A percentile compares a stretch with the other conserved stretches of the same genome.
phyloP scores from a whole-genome alignment of 2,113 vertebrate genomes.

The Eulemur macaco region DNA sequence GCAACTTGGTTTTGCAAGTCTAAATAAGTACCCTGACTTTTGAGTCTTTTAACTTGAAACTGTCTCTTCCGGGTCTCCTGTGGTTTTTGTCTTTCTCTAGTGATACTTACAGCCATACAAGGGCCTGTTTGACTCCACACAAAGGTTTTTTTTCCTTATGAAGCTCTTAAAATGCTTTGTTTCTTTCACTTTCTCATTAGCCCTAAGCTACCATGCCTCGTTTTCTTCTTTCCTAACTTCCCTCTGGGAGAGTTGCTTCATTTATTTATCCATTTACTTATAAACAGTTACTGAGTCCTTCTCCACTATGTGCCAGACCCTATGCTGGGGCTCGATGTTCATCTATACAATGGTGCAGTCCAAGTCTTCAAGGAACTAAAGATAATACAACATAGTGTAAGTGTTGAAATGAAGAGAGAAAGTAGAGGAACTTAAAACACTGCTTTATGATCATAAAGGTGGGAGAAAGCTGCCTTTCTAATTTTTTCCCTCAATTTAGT shows the following conservation, averaged over 20 bases:
- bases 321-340: not conserved
- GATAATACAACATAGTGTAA: not conserved
- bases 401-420: constrained; percentile 31
- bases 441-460: not conserved
- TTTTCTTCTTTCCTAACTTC: constrained; percentile 22
- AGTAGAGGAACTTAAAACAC: not conserved
- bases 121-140: constrained; percentile 30
- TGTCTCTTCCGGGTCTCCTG: constrained; percentile 50
- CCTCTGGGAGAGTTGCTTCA: not conserved
- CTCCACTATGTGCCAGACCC: not conserved
- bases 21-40: constrained; percentile 55
- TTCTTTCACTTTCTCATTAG: constrained; percentile 64
- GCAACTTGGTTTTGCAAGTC: constrained; percentile 50
- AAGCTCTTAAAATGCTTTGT: constrained; percentile 27
- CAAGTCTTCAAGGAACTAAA: constrained; percentile 13
- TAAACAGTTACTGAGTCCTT: not conserved
- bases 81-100: constrained; percentile 69
- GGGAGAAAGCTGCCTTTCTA: constrained; percentile 5
- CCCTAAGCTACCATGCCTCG: not conserved
- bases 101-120: constrained; percentile 52
- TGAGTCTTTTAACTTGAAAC: constrained; percentile 54
- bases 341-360: not conserved
- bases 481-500: not conserved
- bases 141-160: constrained; percentile 53
- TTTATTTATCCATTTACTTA: constrained; percentile 11